Evolutionary conservation across 2,113 vertebrate species (phyloP).

Genomic region (Dicrurus megarhynchus): DNA sequence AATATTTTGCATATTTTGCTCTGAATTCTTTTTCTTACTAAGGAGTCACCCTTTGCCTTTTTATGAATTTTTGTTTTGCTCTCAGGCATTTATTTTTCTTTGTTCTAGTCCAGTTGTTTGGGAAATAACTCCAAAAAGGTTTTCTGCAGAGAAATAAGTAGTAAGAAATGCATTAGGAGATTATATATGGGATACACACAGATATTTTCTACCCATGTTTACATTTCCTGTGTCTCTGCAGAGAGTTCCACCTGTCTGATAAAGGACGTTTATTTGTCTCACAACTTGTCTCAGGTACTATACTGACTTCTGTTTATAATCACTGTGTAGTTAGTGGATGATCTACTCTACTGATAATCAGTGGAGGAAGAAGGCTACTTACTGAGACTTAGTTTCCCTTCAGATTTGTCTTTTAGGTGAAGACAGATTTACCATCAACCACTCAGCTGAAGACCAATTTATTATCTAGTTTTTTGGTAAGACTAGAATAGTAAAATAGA

Average conservation of each 20-base stretch:
- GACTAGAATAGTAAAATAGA: background rate
- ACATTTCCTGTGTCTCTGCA: background rate
- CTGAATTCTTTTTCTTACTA: background rate
- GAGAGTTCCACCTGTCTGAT: background rate
- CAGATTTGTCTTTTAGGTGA: background rate
- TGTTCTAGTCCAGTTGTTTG: background rate
- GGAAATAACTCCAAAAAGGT: background rate
- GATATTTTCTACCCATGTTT: background rate
- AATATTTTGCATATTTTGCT: background rate
- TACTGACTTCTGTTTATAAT: background rate
- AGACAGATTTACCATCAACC: background rate
- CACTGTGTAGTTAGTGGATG: background rate
- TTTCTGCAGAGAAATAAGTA: background rate
- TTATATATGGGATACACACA: background rate
- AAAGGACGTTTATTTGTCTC: background rate
- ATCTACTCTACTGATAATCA: background rate
- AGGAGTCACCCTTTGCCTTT: background rate
- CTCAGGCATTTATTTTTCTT: background rate
- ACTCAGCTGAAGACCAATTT: background rate
- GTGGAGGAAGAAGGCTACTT: background rate
- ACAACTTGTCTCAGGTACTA: rapidly evolving
- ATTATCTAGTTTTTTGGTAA: background rate
- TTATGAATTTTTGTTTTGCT: background rate
- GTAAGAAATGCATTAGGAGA: background rate
- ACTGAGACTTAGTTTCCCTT: background rate